phyloP scores from a whole-genome alignment of 2,797 vertebrate species.

The Pteropus rufus region DNA sequence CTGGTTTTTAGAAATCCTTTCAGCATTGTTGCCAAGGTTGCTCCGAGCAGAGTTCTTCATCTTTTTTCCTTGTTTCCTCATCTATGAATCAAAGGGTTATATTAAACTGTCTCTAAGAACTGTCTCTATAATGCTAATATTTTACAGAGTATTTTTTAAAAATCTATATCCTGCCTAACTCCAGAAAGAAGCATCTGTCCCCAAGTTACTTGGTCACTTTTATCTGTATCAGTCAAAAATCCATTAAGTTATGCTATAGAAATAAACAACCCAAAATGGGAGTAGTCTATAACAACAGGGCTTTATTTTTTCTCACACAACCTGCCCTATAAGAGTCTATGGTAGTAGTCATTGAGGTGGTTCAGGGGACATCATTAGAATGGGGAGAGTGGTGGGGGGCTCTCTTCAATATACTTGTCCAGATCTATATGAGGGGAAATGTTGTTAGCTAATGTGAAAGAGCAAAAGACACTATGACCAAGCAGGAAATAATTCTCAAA shows the following conservation, averaged over 20 bases:
- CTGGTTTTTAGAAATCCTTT: not conserved
- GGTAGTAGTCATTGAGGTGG: not conserved
- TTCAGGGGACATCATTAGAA: accelerated
- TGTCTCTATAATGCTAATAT: not conserved
- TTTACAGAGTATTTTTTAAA: not conserved
- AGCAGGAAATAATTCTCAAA: not conserved
- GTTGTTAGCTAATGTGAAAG: not conserved
- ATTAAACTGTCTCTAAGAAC: not conserved
- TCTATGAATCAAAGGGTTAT: not conserved
- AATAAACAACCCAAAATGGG: not conserved
- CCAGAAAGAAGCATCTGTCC: not conserved
- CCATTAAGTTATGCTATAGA: not conserved
- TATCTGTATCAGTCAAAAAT: not conserved
- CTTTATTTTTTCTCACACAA: not conserved
- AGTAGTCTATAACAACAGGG: not conserved
- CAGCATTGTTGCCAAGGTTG: not conserved
- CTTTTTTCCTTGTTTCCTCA: not conserved
- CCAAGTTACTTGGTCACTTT: not conserved
- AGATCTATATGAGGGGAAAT: too few relatives aligned
- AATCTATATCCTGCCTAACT: not conserved
- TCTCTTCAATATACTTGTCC: too few relatives aligned
- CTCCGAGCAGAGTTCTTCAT: not conserved
- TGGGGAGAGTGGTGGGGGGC: accelerated
- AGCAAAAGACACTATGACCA: not conserved
- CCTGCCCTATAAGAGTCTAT: not conserved